phyloP scores from a whole-genome alignment of 2,113 vertebrate genomes.

The Dicentrarchus labrax region DNA sequence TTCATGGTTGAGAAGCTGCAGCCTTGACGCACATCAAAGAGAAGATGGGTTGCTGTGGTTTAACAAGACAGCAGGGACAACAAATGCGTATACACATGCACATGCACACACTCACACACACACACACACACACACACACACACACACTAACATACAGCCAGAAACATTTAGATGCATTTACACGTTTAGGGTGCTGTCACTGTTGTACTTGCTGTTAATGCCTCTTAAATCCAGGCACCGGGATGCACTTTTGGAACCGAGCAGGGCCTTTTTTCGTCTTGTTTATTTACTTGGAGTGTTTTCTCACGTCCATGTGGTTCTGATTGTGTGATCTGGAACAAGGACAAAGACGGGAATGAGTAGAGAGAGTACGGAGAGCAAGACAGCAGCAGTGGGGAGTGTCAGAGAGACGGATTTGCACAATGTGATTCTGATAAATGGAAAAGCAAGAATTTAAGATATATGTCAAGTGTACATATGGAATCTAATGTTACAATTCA shows the following conservation, averaged over 20 bases:
- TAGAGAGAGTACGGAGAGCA: constrained; percentile 11
- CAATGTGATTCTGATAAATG: constrained; percentile 45
- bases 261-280: constrained; percentile 28
- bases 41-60: constrained; percentile 23
- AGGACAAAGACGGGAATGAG: constrained; percentile 57
- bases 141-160: constrained; percentile 16
- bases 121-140: not conserved
- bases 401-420: constrained; percentile 30
- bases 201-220: constrained; percentile 46
- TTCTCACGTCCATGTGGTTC: constrained; percentile 74
- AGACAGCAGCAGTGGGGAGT: constrained; percentile 13
- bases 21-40: constrained; percentile 25
- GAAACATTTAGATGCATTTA: not conserved
- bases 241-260: constrained; percentile 38
- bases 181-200: constrained; percentile 9
- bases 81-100: not conserved
- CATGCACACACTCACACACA: constrained; percentile 3
- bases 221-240: constrained; percentile 31
- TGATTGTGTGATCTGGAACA: constrained; percentile 72
- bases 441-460: constrained; percentile 29
- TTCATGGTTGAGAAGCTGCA: constrained; percentile 7
- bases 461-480: constrained; percentile 15
- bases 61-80: constrained; percentile 26
- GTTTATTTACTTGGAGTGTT: constrained; percentile 71
- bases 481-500: constrained; percentile 23